Evolutionary conservation across 2,797 vertebrate genomes (phyloP).

Genomic region (Chaetophractus vellerosus): DNA sequence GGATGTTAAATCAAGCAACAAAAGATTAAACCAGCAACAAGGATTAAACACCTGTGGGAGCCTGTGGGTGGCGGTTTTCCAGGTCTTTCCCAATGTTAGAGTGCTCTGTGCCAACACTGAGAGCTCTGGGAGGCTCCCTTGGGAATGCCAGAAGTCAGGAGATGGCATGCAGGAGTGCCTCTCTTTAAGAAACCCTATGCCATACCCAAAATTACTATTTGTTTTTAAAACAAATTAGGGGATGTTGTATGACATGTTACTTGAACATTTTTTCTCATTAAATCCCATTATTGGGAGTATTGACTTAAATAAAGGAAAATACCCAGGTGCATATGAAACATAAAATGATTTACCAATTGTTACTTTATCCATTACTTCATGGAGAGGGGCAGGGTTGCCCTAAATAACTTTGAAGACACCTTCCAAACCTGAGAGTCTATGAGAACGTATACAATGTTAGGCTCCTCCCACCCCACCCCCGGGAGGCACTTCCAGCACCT

Average conservation of each 20-base stretch:
- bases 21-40: too few relatives aligned
- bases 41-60: too few relatives aligned
- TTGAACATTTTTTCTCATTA: slow-evolving; percentile 18
- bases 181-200: not conserved
- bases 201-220: not conserved
- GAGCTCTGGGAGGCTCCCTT: too few relatives aligned
- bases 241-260: not conserved
- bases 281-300: not conserved
- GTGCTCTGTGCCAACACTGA: too few relatives aligned
- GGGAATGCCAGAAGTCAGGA: too few relatives aligned
- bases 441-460: not conserved
- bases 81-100: too few relatives aligned
- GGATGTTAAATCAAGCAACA: too few relatives aligned
- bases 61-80: too few relatives aligned
- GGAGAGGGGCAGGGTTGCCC: not conserved
- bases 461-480: not conserved
- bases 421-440: not conserved
- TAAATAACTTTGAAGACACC: not conserved
- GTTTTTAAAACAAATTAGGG: not conserved
- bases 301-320: not conserved
- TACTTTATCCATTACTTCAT: not conserved
- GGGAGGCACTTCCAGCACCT: not conserved
- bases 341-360: not conserved
- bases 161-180: not conserved
- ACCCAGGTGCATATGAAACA: not conserved